Percentiles rank a stretch among this genome's conserved stretches.
Conservation (phyloP, 2,888 invertebrate genomes). For the Zygothrica quintamaculata region DNA sequence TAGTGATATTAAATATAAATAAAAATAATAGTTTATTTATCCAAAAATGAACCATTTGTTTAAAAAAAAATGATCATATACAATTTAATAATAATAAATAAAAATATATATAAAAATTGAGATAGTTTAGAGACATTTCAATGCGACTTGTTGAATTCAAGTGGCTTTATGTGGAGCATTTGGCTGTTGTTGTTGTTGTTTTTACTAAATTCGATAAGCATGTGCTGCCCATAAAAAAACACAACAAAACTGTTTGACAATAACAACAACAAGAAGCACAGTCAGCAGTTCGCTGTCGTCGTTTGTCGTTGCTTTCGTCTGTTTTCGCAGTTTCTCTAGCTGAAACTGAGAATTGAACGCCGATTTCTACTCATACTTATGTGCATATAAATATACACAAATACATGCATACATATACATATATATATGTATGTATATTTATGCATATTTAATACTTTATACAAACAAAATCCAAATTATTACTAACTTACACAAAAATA, state of each 20-base stretch:
- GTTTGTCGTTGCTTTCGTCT: constrained; percentile 69
- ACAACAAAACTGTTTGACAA: constrained; percentile 29
- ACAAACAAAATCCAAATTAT: constrained; percentile 4
- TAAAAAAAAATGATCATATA: too few species aligned
- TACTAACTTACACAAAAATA: background rate
- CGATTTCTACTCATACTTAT: constrained; percentile 33
- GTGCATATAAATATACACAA: constrained; percentile 11
- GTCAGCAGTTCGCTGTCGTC: constrained; percentile 61
- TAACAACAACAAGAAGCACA: constrained; percentile 36
- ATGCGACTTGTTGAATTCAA: constrained; percentile 30
- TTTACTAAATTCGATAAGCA: constrained; percentile 56
- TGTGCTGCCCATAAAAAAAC: constrained; percentile 52
- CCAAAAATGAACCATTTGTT: too few species aligned
- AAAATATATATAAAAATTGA: too few species aligned
- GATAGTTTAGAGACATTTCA: background rate
- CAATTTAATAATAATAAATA: too few species aligned
- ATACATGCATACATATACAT: constrained; percentile 9
- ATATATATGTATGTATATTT: too few species aligned
- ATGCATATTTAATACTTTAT: constrained; percentile 19
- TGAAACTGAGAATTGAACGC: constrained; percentile 42
- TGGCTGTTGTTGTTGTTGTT: constrained; percentile 38
- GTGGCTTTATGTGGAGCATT: constrained; percentile 34
- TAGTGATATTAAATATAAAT: too few species aligned
- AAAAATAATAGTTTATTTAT: too few species aligned
- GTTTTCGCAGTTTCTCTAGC: constrained; percentile 66